phyloP scores from a whole-genome alignment of 2,888 invertebrate species.

The Dilophus febrilis region DNA sequence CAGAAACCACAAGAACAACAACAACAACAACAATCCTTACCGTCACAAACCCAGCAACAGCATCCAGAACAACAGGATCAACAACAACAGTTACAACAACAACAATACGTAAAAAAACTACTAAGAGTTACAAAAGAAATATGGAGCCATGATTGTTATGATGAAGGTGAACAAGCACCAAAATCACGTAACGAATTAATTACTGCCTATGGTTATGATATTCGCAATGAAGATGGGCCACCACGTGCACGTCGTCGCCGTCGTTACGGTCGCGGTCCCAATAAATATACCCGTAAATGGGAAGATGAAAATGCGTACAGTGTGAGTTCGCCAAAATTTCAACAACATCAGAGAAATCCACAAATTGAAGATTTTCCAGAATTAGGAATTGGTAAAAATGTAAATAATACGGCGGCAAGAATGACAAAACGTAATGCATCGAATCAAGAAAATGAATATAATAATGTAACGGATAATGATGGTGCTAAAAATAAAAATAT shows the following conservation, averaged over 20 bases:
- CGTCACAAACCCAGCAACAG: slow-evolving; percentile 27
- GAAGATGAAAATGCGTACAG: slow-evolving; percentile 82
- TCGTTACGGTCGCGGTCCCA: slow-evolving; percentile 79
- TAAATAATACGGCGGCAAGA: too few relatives aligned
- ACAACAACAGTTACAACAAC: slow-evolving; percentile 17
- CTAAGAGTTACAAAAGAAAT: slow-evolving; percentile 34
- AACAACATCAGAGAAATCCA: slow-evolving; percentile 25
- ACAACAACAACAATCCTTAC: too few relatives aligned
- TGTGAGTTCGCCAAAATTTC: slow-evolving; percentile 6
- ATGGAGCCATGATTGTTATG: slow-evolving; percentile 70
- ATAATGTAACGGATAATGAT: background rate
- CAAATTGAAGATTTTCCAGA: slow-evolving; percentile 41
- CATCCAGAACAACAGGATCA: slow-evolving; percentile 11
- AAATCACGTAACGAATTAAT: slow-evolving; percentile 74
- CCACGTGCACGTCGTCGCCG: slow-evolving; percentile 72
- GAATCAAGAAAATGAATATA: slow-evolving; percentile 7
- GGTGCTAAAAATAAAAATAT: background rate
- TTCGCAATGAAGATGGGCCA: slow-evolving; percentile 79
- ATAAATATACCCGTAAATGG: slow-evolving; percentile 83
- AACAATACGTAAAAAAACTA: slow-evolving; percentile 15
- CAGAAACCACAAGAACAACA: slow-evolving; percentile 24
- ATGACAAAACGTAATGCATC: background rate
- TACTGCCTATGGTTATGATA: slow-evolving; percentile 83
- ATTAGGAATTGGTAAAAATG: slow-evolving; percentile 21
- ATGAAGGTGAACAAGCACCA: slow-evolving; percentile 48